Evolutionary conservation across 2,888 invertebrate species (phyloP), one percentile per base, ranked within the genome.

Genomic region (Xestobium rufovillosum): DNA sequence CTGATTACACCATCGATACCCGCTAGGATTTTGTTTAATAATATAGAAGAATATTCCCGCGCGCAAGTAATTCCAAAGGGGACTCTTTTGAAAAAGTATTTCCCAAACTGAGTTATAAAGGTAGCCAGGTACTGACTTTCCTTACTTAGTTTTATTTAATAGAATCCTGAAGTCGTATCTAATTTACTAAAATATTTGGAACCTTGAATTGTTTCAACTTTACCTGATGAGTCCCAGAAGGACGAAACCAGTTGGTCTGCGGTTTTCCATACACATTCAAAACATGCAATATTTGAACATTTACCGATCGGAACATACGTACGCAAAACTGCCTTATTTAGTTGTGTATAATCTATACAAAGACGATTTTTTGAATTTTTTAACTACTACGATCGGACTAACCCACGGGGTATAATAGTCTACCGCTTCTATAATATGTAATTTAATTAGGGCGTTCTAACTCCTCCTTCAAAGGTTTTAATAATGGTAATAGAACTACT

Each of bases 141-240:
- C 19, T 36, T 23, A 8, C 26, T 33, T 13, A 44, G 26, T 30
- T 31, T 29, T 3, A 47, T 42, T 27, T 42, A 39, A 27, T 42
- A 35, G 33, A 43, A 38, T 13, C 38, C 41, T 16, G 44, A 44
- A 26, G 34, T 39, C 12, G 43, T 37, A 29, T 43, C 43, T 36
- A 41, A 26, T 16, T 28, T 26, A 32, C 23, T 32, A 14, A 53
- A 56, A 34, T 46, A 19, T 38, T 44, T 49, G 2, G 49, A 43
- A 3, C 47, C 42, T 38, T 41, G 40, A 3, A 45, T 43, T 3
- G 41, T 41, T 26, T 54, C 49, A n/a, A 57, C 45, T 16, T 56
- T 51, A n/a, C n/a, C n/a, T n/a, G n/a, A n/a, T n/a, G n/a, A n/a
- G n/a, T n/a, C n/a, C n/a, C n/a, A n/a, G n/a, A n/a, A n/a, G n/a